Evolutionary conservation across 1,140 invertebrate genomes (phyloP).

Genomic region (Ips typographus): DNA sequence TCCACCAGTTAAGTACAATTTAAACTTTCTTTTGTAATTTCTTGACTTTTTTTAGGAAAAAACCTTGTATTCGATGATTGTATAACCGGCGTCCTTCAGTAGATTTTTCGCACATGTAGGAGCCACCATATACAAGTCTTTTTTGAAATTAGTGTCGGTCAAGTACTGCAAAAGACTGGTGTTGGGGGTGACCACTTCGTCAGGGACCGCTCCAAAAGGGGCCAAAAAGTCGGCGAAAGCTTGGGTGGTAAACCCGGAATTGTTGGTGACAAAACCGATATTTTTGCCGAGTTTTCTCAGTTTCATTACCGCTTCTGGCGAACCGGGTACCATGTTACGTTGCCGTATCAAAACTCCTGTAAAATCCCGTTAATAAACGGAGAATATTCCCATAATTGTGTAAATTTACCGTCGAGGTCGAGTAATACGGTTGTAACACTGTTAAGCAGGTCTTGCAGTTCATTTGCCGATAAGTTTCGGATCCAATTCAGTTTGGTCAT

Average conservation of each 20-base stretch:
- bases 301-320: conserved; percentile 2
- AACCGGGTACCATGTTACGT: background rate
- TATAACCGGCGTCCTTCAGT: conserved; percentile 18
- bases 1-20: too few relatives aligned
- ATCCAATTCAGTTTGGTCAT: conserved; percentile 8
- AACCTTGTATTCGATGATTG: conserved; percentile 20
- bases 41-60: too few relatives aligned
- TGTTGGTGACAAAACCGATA: conserved; percentile 19
- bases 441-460: background rate
- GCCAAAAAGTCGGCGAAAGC: background rate
- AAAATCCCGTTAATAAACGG: background rate
- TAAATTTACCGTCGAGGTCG: conserved; percentile 12
- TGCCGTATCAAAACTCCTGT: conserved; percentile 15
- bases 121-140: conserved; percentile 12
- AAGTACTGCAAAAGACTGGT: conserved; percentile 4
- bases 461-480: background rate
- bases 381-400: background rate
- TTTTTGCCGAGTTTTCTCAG: conserved; percentile 19
- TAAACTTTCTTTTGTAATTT: too few relatives aligned
- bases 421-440: conserved; percentile 2
- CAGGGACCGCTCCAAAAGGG: background rate
- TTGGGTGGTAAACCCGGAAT: background rate
- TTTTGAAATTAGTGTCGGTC: conserved; percentile 10
- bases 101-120: background rate
- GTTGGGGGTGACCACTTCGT: conserved; percentile 15